A percentile compares a stretch with the other conserved stretches of the same genome.
These are phyloP conservation scores for Nomada lathburiana DNA, from an alignment of 2,888 invertebrate genomes.

Conservation along the genomic window DNA sequence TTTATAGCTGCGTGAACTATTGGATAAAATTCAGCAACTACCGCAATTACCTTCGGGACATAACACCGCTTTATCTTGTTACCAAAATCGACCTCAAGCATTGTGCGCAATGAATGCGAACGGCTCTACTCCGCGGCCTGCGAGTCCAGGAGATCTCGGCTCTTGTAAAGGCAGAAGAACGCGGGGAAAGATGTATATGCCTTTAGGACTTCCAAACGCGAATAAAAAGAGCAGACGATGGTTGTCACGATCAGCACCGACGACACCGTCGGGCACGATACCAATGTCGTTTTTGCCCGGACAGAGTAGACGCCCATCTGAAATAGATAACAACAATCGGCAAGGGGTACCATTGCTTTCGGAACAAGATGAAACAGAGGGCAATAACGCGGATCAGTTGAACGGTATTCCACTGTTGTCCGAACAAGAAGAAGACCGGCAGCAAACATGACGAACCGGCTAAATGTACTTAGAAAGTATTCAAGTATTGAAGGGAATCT, in stretches of 20 bases:
- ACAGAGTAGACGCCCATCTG: conserved; percentile 80
- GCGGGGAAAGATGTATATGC: conserved; percentile 85
- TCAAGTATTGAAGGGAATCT: conserved; percentile 31
- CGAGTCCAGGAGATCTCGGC: conserved; percentile 79
- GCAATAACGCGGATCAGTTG: conserved; percentile 63
- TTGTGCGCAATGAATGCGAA: conserved; percentile 73
- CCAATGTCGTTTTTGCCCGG: conserved; percentile 88
- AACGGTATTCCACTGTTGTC: conserved; percentile 74
- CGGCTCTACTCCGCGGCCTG: conserved; percentile 74
- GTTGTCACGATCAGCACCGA: conserved; percentile 92
- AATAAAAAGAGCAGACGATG: conserved; percentile 85
- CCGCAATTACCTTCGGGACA: conserved; percentile 85
- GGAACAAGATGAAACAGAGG: conserved; percentile 81
- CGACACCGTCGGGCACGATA: conserved; percentile 90
- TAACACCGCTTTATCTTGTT: conserved; percentile 65
- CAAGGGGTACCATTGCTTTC: conserved; percentile 80
- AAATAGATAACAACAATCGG: conserved; percentile 77
- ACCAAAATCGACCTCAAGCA: conserved; percentile 77
- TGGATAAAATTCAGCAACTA: conserved; percentile 90
- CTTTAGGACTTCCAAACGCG: conserved; percentile 82
- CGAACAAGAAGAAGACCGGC: conserved; percentile 71
- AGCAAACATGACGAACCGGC: conserved; percentile 66
- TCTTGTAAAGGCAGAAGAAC: conserved; percentile 74
- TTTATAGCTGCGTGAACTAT: conserved; percentile 86
- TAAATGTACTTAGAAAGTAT: conserved; percentile 14